Percentiles rank a stretch among this genome's conserved stretches.
Conservation (phyloP, 1,140 invertebrate species). For the Pteromalus puparum region DNA sequence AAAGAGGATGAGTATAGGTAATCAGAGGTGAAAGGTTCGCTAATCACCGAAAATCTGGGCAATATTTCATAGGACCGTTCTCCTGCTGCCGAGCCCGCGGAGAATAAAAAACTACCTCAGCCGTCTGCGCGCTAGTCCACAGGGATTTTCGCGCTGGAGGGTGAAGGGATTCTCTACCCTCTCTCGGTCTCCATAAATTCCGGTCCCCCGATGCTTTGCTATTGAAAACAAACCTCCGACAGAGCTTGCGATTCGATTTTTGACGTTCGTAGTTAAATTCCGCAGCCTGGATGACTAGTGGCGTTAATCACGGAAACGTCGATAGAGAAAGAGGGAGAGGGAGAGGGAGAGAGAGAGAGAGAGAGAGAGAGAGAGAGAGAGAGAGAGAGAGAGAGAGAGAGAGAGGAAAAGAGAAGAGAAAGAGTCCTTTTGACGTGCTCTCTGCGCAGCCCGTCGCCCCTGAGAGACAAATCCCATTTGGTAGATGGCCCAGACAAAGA, state of each 20-base stretch:
- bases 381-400: background rate
- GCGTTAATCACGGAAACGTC: background rate
- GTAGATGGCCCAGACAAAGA: background rate
- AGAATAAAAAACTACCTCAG: background rate
- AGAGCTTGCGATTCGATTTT: background rate
- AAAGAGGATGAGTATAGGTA: background rate
- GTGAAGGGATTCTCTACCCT: background rate
- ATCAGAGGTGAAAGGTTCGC: slow-evolving; percentile 1
- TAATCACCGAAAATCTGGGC: slow-evolving; percentile 31
- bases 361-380: background rate
- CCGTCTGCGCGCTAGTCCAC: slow-evolving; percentile 20
- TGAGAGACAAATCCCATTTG: slow-evolving; percentile 7
- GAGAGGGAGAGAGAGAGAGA: background rate
- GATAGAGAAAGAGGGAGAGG: background rate
- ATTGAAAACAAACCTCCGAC: slow-evolving; percentile 10
- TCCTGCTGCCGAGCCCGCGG: background rate
- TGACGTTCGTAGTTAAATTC: background rate
- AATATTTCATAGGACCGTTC: slow-evolving; percentile 17
- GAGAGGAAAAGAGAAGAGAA: background rate
- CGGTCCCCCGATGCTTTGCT: background rate
- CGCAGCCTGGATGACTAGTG: background rate
- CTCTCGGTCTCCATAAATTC: slow-evolving; percentile 30
- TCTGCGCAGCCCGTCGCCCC: background rate
- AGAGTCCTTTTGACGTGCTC: slow-evolving; percentile 4
- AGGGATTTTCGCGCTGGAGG: background rate